These are phyloP conservation scores for Polylopha cassiicola DNA, from an alignment of 2,888 invertebrate species.

Conservation along the genomic window DNA sequence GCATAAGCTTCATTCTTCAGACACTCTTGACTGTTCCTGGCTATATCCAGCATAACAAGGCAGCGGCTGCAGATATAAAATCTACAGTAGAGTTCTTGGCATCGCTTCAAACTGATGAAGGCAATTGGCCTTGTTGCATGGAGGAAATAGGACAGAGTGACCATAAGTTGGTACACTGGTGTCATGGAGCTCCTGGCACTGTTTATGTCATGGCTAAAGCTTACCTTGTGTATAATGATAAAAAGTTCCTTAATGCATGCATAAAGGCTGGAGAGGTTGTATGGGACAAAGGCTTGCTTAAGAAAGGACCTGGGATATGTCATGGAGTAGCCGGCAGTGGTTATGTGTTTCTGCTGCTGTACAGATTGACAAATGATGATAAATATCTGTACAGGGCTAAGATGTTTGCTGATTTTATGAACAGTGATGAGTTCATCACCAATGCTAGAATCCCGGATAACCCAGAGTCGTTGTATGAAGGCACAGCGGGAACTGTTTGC, in stretches of 20 bases:
- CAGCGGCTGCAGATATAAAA: slow-evolving; percentile 78
- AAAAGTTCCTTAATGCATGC: slow-evolving; percentile 83
- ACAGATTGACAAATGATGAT: slow-evolving; percentile 83
- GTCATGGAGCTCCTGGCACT: slow-evolving; percentile 91
- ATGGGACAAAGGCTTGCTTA: slow-evolving; percentile 89
- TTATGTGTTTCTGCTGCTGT: slow-evolving; percentile 86
- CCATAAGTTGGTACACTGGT: slow-evolving; percentile 91
- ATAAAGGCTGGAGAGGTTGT: slow-evolving; percentile 84
- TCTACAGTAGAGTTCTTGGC: slow-evolving; percentile 81
- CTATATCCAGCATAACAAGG: slow-evolving; percentile 72
- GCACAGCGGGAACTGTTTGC: slow-evolving; percentile 90
- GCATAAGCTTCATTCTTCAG: slow-evolving; percentile 74
- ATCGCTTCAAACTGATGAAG: slow-evolving; percentile 81
- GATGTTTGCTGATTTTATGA: slow-evolving; percentile 86
- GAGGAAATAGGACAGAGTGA: slow-evolving; percentile 79
- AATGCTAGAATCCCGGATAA: slow-evolving; percentile 86
- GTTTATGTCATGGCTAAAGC: slow-evolving; percentile 90
- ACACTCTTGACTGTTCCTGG: slow-evolving; percentile 71
- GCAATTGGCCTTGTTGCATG: slow-evolving; percentile 86
- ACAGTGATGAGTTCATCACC: slow-evolving; percentile 79
- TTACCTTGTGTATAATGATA: slow-evolving; percentile 83
- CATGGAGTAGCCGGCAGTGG: slow-evolving; percentile 92
- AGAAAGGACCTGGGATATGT: slow-evolving; percentile 93
- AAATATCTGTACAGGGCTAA: slow-evolving; percentile 85
- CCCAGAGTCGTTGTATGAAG: slow-evolving; percentile 91